Percentiles rank a stretch among this genome's conserved stretches.
These are phyloP conservation scores for Tanytarsus gracilentus DNA, from an alignment of 2,888 invertebrate species.

Conservation along the genomic window DNA sequence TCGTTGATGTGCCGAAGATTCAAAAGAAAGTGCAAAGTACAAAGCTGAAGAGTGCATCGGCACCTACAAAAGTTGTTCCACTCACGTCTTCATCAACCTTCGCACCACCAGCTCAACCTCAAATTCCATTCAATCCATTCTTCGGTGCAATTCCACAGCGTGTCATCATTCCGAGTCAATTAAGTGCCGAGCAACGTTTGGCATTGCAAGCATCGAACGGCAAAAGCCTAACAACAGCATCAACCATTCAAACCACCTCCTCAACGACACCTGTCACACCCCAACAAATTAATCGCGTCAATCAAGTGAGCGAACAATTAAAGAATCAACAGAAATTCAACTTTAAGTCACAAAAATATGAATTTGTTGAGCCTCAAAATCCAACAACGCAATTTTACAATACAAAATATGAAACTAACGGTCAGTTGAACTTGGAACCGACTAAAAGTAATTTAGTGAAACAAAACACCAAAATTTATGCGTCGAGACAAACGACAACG, in stretches of 20 bases:
- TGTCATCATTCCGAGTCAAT: conserved; percentile 19
- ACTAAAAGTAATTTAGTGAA: not conserved
- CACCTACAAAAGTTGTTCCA: conserved; percentile 5
- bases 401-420: conserved; percentile 23
- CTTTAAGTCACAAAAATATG: conserved; percentile 25
- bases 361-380: conserved; percentile 19
- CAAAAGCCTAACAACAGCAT: not conserved
- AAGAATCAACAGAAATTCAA: conserved; percentile 25
- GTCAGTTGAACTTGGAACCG: conserved; percentile 17
- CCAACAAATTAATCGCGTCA: conserved; percentile 16
- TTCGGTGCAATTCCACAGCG: conserved; percentile 27
- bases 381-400: conserved; percentile 27
- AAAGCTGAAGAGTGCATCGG: conserved; percentile 6
- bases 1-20: conserved; percentile 24
- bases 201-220: conserved; percentile 24
- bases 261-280: not conserved
- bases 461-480: conserved; percentile 11
- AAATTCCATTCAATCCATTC: conserved; percentile 1
- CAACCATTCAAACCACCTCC: not conserved
- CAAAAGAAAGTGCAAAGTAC: conserved; percentile 16
- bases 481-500: conserved; percentile 16
- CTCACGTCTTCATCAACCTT: not conserved
- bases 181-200: conserved; percentile 1
- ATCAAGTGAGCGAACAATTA: not conserved
- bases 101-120: not conserved